A percentile compares a stretch with the other conserved stretches of the same genome.
Conservation (phyloP, 2,113 vertebrate species). For the Cottus gobio region DNA sequence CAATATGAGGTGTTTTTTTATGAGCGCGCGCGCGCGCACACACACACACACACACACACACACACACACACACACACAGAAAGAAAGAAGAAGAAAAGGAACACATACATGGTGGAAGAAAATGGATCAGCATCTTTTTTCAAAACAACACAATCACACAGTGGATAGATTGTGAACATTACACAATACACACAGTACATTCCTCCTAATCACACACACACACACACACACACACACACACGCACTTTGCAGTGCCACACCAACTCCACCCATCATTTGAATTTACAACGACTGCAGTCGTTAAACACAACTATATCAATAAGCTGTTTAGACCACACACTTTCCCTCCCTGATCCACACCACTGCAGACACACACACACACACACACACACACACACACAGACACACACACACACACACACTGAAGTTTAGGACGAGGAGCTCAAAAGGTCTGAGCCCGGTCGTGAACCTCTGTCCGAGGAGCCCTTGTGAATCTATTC, state of each 20-base stretch:
- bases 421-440: too few species aligned
- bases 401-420: too few species aligned
- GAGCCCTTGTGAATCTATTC: too few species aligned
- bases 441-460: too few species aligned
- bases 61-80: not conserved
- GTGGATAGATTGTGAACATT: not conserved
- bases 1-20: conserved; percentile 36
- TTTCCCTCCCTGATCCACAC: not conserved
- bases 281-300: conserved; percentile 76
- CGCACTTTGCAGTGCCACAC: not conserved
- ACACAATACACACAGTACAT: not conserved
- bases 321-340: conserved; percentile 56
- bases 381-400: conserved; percentile 2
- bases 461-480: too few species aligned
- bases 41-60: conserved; percentile 1
- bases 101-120: not conserved
- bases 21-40: not conserved
- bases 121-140: not conserved
- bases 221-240: conserved; percentile 4
- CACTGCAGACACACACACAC: conserved; percentile 43
- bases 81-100: not conserved
- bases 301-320: conserved; percentile 66
- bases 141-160: not conserved
- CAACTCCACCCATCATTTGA: conserved; percentile 55
- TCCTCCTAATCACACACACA: conserved; percentile 10